Conservation (phyloP, 2,113 vertebrate species). For the Kobus ellipsiprymnus region DNA sequence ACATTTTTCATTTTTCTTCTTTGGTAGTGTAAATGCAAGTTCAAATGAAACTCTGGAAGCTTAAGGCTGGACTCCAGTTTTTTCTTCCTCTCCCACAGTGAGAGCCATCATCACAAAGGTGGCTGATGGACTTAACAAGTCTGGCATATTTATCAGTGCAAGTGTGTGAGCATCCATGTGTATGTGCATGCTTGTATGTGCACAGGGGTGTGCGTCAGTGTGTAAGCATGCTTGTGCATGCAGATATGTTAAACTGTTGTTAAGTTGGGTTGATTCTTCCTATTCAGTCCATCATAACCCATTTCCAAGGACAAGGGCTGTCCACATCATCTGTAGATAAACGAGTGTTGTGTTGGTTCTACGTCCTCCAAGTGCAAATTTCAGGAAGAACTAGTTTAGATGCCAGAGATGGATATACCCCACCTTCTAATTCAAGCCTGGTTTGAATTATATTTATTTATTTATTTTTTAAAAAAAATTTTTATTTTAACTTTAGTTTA, state of each 20-base stretch:
- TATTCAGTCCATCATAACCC: neutral
- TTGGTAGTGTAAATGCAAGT: conserved; percentile 38
- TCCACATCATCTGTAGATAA: neutral
- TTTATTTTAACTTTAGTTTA: too few relatives aligned
- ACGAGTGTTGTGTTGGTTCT: neutral
- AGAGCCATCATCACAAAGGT: neutral
- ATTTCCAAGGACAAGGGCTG: neutral
- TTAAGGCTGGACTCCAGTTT: neutral
- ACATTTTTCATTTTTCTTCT: conserved; percentile 57
- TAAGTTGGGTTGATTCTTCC: neutral
- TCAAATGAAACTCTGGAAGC: conserved; percentile 43
- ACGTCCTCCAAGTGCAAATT: neutral
- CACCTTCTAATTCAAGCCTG: neutral
- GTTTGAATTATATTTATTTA: neutral
- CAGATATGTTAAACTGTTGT: neutral
- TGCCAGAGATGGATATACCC: neutral
- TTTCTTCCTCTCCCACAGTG: neutral
- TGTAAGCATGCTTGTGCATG: neutral
- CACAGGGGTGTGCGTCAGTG: rapidly evolving
- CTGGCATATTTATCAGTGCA: neutral
- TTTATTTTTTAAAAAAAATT: too few relatives aligned
- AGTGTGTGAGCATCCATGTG: neutral
- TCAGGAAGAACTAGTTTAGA: neutral
- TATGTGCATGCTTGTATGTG: neutral
- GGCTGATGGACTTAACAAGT: neutral